Base-by-base conservation (phyloP, 2,888 invertebrate species). In the Pegoplata infirma region DNA sequence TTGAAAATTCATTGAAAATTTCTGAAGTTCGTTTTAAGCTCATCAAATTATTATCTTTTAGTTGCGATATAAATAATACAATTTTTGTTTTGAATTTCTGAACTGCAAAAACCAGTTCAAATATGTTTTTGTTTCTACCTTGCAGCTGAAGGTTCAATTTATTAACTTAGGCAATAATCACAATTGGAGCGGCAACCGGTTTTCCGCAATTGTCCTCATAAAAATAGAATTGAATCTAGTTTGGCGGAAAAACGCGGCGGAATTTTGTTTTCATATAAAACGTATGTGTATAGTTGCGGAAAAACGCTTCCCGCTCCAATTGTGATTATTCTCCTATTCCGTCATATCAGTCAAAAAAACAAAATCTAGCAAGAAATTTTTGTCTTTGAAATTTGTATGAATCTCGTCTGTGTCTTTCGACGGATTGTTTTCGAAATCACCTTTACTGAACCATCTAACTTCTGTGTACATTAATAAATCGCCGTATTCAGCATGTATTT, bases 381-480 rank as follows among this genome's bases (percentile, higher is more conserved):
- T n/a, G n/a, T n/a, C n/a, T n/a, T n/a, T n/a, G n/a, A n/a, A n/a
- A n/a, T n/a, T n/a, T n/a, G n/a, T n/a, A n/a, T n/a, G n/a, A n/a
- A n/a, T 56, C 36, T 44, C 58, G 10, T 12, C 14, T 58, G 21
- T 40, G 8, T 12, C 44, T 5, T 19, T 21, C 2, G 19, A 17
- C n/a, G 32, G 10, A 58, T 58, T 40, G 1, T 21, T n/a, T 12
- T 58, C 49, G 21, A 49, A 44, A 16, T n/a, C 19, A 8, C 51
- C 51, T 12, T 53, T 66, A 16, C 66, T 25, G 3, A 53, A 44
- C 66, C 44, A 66, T 17, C 51, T 51, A 23, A 55, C 53, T 23
- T 66, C 40, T 1, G 66, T 53, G 12, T 40, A 44, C 25, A 53
- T 16, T 25, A 66, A n/a, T 44, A 55, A 44, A 40, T 66, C 19